A percentile compares a stretch with the other conserved stretches of the same genome.
These are phyloP conservation scores for Macrosoma leucophasiata DNA, from an alignment of 2,888 invertebrate species.

Conservation along the genomic window DNA sequence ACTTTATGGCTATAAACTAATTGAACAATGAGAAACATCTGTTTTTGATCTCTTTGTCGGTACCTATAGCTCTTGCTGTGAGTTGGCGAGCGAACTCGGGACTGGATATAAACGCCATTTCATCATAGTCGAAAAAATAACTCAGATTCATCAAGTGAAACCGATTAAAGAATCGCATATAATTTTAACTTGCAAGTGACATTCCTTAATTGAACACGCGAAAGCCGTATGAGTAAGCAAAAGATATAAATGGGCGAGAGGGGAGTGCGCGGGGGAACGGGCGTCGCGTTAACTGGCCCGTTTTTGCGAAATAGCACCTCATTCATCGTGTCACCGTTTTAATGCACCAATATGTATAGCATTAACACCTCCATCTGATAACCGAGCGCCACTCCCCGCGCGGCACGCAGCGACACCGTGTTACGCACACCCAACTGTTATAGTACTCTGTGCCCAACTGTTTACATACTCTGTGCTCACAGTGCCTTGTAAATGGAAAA, in stretches of 20 bases:
- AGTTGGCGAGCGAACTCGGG: no score
- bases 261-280: slow-evolving; percentile 8
- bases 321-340: slow-evolving; percentile 29
- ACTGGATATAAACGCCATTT: no score
- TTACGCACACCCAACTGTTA: not conserved
- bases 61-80: no score
- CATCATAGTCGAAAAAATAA: no score
- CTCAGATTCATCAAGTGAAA: no score
- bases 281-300: slow-evolving; percentile 3
- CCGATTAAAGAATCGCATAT: no score
- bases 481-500: slow-evolving; percentile 5
- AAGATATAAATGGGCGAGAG: slow-evolving; percentile 8
- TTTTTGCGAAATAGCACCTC: slow-evolving; percentile 23
- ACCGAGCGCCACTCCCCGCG: slow-evolving; percentile 4
- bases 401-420: not conserved
- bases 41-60: no score
- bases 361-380: slow-evolving; percentile 31
- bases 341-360: slow-evolving; percentile 37
- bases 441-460: slow-evolving; percentile 1
- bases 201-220: no score
- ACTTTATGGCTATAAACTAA: no score
- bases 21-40: no score
- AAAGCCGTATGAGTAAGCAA: no score
- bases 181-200: no score
- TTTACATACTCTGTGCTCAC: slow-evolving; percentile 3